These are phyloP conservation scores for Dromaius novaehollandiae DNA, from an alignment of 2,113 vertebrate genomes.

Conservation along the genomic window DNA sequence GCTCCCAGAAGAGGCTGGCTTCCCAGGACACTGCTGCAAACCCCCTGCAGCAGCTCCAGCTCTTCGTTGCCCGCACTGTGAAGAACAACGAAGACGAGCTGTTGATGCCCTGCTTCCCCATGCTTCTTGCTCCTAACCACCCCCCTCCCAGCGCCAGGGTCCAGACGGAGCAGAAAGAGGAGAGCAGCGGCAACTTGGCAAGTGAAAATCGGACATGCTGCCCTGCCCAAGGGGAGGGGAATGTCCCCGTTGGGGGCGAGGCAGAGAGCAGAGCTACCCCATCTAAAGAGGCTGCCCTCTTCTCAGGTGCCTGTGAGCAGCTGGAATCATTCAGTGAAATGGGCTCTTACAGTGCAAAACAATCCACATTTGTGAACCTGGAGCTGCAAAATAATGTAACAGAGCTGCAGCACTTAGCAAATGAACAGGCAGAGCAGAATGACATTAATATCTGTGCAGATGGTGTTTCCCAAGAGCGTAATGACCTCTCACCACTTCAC, in stretches of 20 bases:
- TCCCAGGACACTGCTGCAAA: constrained; percentile 30
- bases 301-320: background rate
- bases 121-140: background rate
- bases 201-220: background rate
- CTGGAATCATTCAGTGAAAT: background rate
- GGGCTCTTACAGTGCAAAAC: background rate
- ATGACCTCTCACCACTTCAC: constrained; percentile 31
- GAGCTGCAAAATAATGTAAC: background rate
- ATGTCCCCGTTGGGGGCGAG: background rate
- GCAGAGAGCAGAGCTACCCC: background rate
- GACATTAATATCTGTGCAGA: constrained; percentile 41
- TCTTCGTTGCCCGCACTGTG: constrained; percentile 67
- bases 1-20: background rate
- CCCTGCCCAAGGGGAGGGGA: background rate
- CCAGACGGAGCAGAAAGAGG: background rate
- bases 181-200: fast-evolving
- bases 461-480: constrained; percentile 11
- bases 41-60: constrained; percentile 72
- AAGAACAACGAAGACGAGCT: constrained; percentile 67
- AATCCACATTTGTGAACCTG: background rate
- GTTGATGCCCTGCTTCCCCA: constrained; percentile 21
- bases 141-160: background rate
- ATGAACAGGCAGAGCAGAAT: background rate
- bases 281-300: background rate
- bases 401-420: background rate